Base-by-base conservation (phyloP, 2,797 vertebrate species). In the Gymnoscopelus microlampas region DNA sequence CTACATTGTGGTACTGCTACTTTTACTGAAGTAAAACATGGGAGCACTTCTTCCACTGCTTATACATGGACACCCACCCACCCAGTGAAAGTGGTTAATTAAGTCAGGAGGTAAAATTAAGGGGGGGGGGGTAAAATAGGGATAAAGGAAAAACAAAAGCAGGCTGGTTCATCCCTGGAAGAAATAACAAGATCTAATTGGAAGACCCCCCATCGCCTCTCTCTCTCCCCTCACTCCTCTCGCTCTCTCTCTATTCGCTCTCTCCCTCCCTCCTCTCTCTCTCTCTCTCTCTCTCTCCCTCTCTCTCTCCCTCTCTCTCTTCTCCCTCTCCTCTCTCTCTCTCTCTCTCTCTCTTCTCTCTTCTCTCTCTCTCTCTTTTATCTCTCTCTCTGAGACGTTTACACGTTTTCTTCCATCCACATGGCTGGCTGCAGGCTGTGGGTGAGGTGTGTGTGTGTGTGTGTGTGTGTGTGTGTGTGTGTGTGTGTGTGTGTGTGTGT, bases 381-480 rank as follows among this genome's bases (percentile, higher is more conserved):
- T 48, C 56, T 77, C 56, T 71, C 77, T 23, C 75, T 76, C 53
- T 26, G 26, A 85, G 81, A 80, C 73, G 23, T 85, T 81, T 72
- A 76, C 90, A 89, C 73, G 74, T 91, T 91, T 49, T 81, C 78
- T 83, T 74, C 85, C 74, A 51, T 88, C 87, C 89, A 90, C 91
- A 89, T 91, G 89, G 70, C 75, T 69, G 66, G 73, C 86, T 87
- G 84, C 83, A 53, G 88, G 84, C 82, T 79, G 58, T 3, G 71
- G 66, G 58, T 81, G 83, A 88, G 87, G 83, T 7, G 12, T n/a
- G 12, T 12, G 13, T 44, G 24, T 15, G 1, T 12, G 14, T 48
- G 54, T 60, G 58, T 59, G 26, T 58, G n/a, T 23, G 15, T 24
- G 54, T 23, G 54, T 56, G 15, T 56, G 54, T 56, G 54, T 24